Conservation (phyloP, 2,888 invertebrate genomes). For the Parascotia fuliginaria region DNA sequence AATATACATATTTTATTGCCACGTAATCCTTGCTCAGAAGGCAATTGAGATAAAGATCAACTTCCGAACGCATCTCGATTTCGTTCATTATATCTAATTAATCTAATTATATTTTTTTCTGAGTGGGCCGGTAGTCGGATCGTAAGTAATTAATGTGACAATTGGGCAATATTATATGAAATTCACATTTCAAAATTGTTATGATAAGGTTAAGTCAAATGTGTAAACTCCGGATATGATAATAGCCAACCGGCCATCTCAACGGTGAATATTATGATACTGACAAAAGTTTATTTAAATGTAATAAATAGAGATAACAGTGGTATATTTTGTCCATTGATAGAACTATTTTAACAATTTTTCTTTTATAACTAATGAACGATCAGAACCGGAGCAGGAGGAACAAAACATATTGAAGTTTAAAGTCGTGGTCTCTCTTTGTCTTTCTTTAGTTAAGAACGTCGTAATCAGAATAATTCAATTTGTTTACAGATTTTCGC, state of each 20-base stretch:
- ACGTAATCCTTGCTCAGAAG: conserved; percentile 59
- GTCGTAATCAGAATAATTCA: too few relatives aligned
- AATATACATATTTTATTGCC: conserved; percentile 52
- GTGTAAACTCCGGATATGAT: conserved; percentile 36
- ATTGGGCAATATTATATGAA: conserved; percentile 39
- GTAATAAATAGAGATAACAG: too few relatives aligned
- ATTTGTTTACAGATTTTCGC: conserved; percentile 2
- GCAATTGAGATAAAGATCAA: conserved; percentile 63
- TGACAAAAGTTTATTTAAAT: conserved; percentile 5
- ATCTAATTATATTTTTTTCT: conserved; percentile 46
- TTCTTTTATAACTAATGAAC: too few relatives aligned
- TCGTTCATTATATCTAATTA: conserved; percentile 52
- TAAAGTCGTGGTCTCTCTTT: too few relatives aligned
- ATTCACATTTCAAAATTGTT: conserved; percentile 41
- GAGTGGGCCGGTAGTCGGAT: conserved; percentile 53
- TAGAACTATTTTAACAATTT: too few relatives aligned
- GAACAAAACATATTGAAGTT: too few relatives aligned
- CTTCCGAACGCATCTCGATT: conserved; percentile 50
- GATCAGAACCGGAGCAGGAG: too few relatives aligned
- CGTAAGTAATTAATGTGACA: conserved; percentile 29
- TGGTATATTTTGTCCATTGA: too few relatives aligned
- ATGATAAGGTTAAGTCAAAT: conserved; percentile 46
- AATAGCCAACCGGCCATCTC: conserved; percentile 16
- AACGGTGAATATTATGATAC: not conserved
- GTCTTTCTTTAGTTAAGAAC: too few relatives aligned